A percentile compares a stretch with the other conserved stretches of the same genome.
phyloP scores from a whole-genome alignment of 2,888 invertebrate species.

The Sphinx pinastri region DNA sequence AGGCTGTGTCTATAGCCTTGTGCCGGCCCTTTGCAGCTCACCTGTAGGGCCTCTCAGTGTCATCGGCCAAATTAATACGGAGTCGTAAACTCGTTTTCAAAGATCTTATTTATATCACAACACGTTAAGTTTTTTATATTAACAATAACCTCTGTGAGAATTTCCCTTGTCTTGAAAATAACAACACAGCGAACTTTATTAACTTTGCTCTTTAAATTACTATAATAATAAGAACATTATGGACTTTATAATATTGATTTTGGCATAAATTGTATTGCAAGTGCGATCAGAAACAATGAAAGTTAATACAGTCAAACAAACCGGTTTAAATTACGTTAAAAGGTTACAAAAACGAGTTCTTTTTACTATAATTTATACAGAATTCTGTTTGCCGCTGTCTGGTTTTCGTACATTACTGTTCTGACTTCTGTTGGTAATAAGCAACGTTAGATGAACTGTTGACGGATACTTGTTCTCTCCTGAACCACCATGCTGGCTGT shows the following conservation, averaged over 20 bases:
- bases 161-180: conserved; percentile 1
- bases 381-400: background rate
- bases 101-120: conserved; percentile 25
- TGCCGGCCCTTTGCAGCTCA: conserved; percentile 74
- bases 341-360: background rate
- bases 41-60: conserved; percentile 72
- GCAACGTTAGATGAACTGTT: background rate
- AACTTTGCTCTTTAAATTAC: background rate
- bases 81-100: conserved; percentile 57
- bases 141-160: conserved; percentile 19
- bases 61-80: conserved; percentile 65
- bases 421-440: background rate
- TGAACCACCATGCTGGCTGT: background rate
- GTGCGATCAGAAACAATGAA: background rate
- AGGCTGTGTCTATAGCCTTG: conserved; percentile 65
- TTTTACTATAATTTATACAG: background rate
- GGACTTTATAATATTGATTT: background rate
- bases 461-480: background rate
- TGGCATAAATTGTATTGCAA: background rate
- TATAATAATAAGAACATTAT: background rate
- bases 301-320: background rate
- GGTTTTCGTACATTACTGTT: background rate
- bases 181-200: background rate
- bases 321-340: background rate
- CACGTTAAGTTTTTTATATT: conserved; percentile 21